Evolutionary conservation across 2,113 vertebrate species (phyloP).

Genomic region (Tapirus terrestris): DNA sequence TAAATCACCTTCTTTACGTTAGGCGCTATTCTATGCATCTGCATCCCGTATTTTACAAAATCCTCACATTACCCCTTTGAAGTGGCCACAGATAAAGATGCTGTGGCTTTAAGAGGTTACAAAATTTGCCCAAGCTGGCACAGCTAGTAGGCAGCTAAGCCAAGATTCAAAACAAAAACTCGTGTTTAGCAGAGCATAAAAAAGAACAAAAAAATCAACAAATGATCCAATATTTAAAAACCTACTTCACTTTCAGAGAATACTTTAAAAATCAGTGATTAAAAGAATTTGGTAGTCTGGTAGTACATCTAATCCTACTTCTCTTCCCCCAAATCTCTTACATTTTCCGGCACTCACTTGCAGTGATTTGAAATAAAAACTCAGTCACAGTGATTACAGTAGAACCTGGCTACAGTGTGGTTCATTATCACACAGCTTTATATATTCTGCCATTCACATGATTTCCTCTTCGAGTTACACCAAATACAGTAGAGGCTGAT

Average conservation of each 20-base stretch:
- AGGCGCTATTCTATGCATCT: neutral
- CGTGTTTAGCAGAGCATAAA: neutral
- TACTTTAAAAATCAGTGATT: slow-evolving; percentile 15
- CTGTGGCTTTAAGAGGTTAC: neutral
- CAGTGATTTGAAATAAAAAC: neutral
- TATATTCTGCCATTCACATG: neutral
- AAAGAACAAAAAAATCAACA: neutral
- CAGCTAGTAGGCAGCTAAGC: neutral
- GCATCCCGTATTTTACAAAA: neutral
- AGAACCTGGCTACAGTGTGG: neutral
- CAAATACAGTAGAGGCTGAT: neutral
- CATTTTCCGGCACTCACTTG: neutral
- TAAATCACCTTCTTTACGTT: neutral
- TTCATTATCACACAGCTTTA: slow-evolving; percentile 26
- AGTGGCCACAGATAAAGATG: neutral
- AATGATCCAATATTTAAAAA: neutral
- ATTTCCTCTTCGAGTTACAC: slow-evolving; percentile 31
- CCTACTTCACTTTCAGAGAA: slow-evolving; percentile 16
- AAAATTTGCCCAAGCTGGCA: neutral
- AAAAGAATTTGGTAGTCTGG: neutral
- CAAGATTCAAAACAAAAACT: neutral
- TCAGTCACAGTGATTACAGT: neutral
- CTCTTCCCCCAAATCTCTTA: neutral
- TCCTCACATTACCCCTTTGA: neutral
- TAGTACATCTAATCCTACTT: neutral